Conservation (phyloP, 2,888 invertebrate genomes). For the Endotricha flammealis region DNA sequence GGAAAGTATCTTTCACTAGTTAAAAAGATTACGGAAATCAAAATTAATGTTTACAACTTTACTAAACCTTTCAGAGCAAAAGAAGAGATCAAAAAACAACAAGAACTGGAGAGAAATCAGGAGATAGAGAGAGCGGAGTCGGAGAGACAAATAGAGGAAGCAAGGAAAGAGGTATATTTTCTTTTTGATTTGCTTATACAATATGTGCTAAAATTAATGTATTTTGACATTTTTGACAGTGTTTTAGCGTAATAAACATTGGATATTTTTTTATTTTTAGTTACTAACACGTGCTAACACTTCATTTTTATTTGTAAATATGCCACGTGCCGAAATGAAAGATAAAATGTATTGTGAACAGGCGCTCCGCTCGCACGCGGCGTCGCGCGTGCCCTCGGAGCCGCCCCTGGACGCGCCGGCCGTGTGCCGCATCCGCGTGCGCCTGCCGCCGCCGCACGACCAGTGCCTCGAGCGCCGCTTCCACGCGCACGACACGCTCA, state of each 20-base stretch:
- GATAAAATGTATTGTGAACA: no score
- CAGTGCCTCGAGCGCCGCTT: constrained; percentile 88
- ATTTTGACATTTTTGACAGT: no score
- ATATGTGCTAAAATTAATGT: no score
- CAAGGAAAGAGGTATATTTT: constrained; percentile 82
- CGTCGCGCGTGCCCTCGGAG: constrained; percentile 84
- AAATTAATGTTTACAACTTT: no score
- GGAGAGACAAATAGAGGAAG: constrained; percentile 84
- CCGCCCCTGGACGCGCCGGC: constrained; percentile 78
- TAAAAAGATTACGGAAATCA: no score
- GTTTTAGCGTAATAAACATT: no score
- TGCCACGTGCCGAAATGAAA: constrained; percentile 3
- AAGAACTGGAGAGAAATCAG: constrained; percentile 85
- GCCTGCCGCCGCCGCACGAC: constrained; percentile 90
- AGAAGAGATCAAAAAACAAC: constrained; percentile 89
- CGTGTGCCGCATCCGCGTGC: constrained; percentile 87
- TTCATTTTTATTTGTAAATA: not conserved
- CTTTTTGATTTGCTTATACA: constrained; percentile 1
- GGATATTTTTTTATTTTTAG: no score
- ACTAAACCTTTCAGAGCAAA: constrained; percentile 89
- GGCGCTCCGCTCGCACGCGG: constrained; percentile 78
- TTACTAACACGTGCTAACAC: no score
- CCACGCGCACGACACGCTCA: constrained; percentile 22
- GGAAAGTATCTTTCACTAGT: no score
- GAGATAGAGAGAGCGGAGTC: constrained; percentile 85